Base-by-base conservation (phyloP, 2,888 invertebrate species). In the Ptychoptera albimana region DNA sequence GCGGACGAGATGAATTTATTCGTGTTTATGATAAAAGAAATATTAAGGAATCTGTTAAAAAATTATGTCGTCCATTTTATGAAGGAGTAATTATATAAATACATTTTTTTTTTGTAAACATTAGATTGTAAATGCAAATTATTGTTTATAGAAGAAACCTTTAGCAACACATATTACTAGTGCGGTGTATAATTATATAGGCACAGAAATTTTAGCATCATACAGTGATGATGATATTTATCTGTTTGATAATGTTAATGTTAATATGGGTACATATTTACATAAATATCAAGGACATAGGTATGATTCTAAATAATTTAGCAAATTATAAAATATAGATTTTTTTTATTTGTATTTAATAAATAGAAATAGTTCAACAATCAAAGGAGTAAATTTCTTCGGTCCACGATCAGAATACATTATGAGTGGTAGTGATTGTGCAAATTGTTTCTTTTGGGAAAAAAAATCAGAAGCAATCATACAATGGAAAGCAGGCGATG, bases 211-310 rank as follows among this genome's bases (percentile, higher is more conserved):
- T 43, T 68, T 96, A 10, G 92, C 85, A n/a, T 86, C 89, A 0
- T 94, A 93, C 63, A 92, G 87, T 62, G 89, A 93, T 59, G 91
- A 91, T 49, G 84, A 88, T 54, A 84, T 96, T 51, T 94, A 88
- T 65, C 68, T 93, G 34, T 94, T 91, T 57, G 81, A 89, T 59
- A 73, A 77, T 13, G 68, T 61, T 37, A 60, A 60, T 2, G 72
- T 73, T 50, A 61, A 63, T 44, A 44, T 51, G 6, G 67, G 66
- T 29, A 66, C 66, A 51, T 71, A 57, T 52, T 58, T 64, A 49
- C 72, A 69, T 64, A 71, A 60, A 44, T 82, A 79, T 54, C 64
- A 66, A 48, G 82, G 82, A 0, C 82, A 82, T 59, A 71, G 56
- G 65, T 65, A 57, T 54, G 56, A 51, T 32, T 32, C 9, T 32